Conservation (phyloP, 2,113 vertebrate genomes). For the Ciconia stormi region DNA sequence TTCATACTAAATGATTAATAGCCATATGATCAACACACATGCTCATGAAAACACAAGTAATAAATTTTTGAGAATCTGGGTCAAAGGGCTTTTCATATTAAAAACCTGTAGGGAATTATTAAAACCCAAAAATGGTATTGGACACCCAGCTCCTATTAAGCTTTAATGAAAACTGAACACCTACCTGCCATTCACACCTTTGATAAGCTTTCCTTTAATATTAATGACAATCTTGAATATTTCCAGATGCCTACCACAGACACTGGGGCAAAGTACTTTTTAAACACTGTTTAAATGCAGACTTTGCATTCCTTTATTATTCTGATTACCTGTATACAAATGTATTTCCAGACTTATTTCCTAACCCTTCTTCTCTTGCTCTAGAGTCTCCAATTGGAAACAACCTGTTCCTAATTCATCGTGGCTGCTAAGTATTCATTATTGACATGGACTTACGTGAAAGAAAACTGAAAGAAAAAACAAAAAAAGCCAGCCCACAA, state of each 20-base stretch:
- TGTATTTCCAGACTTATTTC: not conserved
- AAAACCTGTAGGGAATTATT: not conserved
- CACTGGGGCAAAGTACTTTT: not conserved
- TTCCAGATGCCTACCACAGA: not conserved
- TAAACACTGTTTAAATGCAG: not conserved
- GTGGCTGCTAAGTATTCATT: not conserved
- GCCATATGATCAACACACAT: not conserved
- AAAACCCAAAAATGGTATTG: not conserved
- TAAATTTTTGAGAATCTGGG: not conserved
- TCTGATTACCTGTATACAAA: not conserved
- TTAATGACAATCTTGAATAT: not conserved
- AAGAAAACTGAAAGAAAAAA: not conserved
- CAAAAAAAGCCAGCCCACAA: not conserved
- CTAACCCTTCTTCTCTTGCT: not conserved
- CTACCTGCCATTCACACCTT: not conserved
- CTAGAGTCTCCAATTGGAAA: not conserved
- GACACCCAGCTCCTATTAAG: not conserved
- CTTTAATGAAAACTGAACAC: not conserved
- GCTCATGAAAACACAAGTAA: not conserved
- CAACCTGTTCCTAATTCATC: not conserved
- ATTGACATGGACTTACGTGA: not conserved
- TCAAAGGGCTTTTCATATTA: not conserved
- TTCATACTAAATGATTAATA: constrained; percentile 28
- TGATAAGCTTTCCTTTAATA: not conserved
- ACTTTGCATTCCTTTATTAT: not conserved